Evolutionary conservation across 2,888 invertebrate species (phyloP), one percentile per base, ranked within the genome.

Genomic region (Galerucella pusilla): DNA sequence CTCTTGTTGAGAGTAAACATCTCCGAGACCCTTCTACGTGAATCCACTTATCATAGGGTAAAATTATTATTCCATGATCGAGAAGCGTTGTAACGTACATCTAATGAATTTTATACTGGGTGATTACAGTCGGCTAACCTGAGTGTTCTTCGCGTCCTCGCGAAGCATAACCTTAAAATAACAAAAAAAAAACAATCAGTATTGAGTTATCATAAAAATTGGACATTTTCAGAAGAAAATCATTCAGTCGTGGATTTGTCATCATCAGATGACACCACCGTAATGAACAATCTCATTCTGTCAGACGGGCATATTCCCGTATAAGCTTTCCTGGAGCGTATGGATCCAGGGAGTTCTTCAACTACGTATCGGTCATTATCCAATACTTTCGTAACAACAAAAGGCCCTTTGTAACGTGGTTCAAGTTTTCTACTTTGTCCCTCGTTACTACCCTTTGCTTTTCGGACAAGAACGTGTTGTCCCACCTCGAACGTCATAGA

Each of bases 371-470:
- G 74, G 66, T 78, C 80, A n/a, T 81, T 71, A 70, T 80, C 76
- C 6, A 81, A 68, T 28, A 78, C 76, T 71, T 79, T 77, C 68
- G 78, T 77, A 60, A 77, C 63, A 1, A 76, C 16, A 70, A 76
- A 80, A 25, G 80, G 79, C 20, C 81, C 80, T 28, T 78, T 68
- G 52, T n/a, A 78, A 80, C 25, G 57, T 12, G 78, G 77, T 49
- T 80, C 77, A 9, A 80, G 78, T 65, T 81, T 81, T 42, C 76
- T 81, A 57, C 81, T 80, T 54, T 76, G 60, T 9, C 78, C 79
- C n/a, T 81, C 78, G n/a, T n/a, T n/a, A n/a, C n/a, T n/a, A n/a
- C n/a, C n/a, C n/a, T n/a, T n/a, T n/a, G n/a, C n/a, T n/a, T n/a
- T n/a, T n/a, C n/a, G n/a, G n/a, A n/a, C n/a, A n/a, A n/a, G n/a